Base-by-base conservation (phyloP, 2,113 vertebrate species). In the Hydropotes inermis region DNA sequence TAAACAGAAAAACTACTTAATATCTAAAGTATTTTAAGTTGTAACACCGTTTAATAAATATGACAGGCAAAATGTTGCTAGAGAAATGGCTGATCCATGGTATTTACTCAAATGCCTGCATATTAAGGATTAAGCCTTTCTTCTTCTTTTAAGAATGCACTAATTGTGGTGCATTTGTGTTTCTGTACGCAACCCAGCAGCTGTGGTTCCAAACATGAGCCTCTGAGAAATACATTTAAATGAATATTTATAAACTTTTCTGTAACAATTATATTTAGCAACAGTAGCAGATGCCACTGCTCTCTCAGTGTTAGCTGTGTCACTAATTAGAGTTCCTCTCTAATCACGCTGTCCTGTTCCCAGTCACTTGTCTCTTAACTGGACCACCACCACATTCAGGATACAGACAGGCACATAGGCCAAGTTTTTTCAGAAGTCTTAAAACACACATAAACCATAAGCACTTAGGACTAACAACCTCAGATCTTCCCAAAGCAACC, bases 171-270 rank as follows among this genome's bases (percentile, higher is more conserved):
- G 76, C 74, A 60, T 97, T 96, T 91, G 89, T 96, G 96, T 97
- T 98, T 97, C 97, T 97, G 98, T 95, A 98, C 97, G 97, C 98
- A 98, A 96, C 89, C 97, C 84, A 97, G 98, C 98, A 99, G 98
- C 98, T 99, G 98, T 98, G 98, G 98, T 95, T 98, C 96, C 97
- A 96, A 97, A 98, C 94, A 97, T 50, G 97, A 98, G 87, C 86
- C 97, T 98, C 97, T 98, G 97, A 98, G 97, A 98, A 98, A 97
- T 95, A 94, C 91, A 98, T 97, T 99, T 96, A 98, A 99, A 98
- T 98, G 96, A 98, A 97, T 98, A 98, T 98, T 98, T 98, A 94
- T 97, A 85, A 92, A 96, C 98, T 97, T 97, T 98, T 86, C 87
- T 96, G 82, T 89, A 83, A 96, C 98, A 99, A 98, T 98, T 98